phyloP scores from a whole-genome alignment of 2,888 invertebrate genomes.

The Hypolimnas misippus region DNA sequence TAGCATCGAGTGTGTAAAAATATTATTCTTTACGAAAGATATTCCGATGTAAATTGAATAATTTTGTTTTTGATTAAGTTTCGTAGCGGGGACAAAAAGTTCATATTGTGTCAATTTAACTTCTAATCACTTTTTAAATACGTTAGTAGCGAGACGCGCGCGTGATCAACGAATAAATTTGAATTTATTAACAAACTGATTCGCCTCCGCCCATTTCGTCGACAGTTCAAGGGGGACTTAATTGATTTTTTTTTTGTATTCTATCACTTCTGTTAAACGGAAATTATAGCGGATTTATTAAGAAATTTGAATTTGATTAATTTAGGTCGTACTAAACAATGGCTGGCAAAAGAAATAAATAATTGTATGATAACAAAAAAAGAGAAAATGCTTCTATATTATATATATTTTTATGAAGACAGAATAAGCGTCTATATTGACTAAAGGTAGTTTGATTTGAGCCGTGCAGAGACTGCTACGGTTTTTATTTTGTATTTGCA shows the following conservation, averaged over 20 bases:
- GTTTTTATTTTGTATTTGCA: too few species aligned
- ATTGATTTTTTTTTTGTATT: constrained; percentile 65
- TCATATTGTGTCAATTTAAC: constrained; percentile 83
- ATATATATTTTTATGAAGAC: too few species aligned
- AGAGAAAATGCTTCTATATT: too few species aligned
- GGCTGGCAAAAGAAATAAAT: too few species aligned
- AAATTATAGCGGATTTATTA: constrained; percentile 17
- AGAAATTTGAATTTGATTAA: background rate
- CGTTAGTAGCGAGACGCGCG: constrained; percentile 74
- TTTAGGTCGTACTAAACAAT: background rate
- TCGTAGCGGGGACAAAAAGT: constrained; percentile 73
- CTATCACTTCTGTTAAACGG: constrained; percentile 40
- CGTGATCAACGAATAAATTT: constrained; percentile 82
- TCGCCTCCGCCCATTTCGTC: constrained; percentile 64
- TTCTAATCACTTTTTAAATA: constrained; percentile 84
- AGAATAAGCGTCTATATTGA: too few species aligned
- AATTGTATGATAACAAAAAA: too few species aligned
- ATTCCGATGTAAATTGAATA: constrained; percentile 75
- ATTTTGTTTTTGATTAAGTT: constrained; percentile 73
- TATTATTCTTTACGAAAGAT: constrained; percentile 34
- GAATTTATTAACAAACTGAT: constrained; percentile 80
- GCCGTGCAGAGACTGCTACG: too few species aligned
- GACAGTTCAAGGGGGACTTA: constrained; percentile 73
- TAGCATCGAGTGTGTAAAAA: constrained; percentile 21
- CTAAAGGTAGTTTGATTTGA: too few species aligned